Base-by-base conservation (phyloP, 2,888 invertebrate species). In the Tenthredo amoena region DNA sequence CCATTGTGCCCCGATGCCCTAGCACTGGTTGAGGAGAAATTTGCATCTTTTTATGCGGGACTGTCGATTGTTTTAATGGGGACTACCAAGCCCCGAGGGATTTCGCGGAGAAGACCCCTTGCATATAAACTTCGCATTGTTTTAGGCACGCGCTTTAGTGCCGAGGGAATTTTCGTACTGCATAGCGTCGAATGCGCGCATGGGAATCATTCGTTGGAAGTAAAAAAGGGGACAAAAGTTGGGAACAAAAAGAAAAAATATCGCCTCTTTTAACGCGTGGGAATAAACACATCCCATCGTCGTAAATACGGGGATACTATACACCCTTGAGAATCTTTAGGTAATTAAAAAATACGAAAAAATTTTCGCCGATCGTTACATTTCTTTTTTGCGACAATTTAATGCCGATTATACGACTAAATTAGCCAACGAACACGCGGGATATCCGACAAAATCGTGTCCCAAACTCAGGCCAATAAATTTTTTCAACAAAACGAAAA, bases 41-140 rank as follows among this genome's bases (percentile, higher is more conserved):
- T 92, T 91, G 91, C 92, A 92, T 92, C 91, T 90, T 84, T 84
- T 84, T 72, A 68, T 68, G 85, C 85, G 47, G 50, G 85, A 85
- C 79, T 85, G 89, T 90, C 92, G 93, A 93, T 93, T 92, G 92
- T 92, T 92, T 93, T 92, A 92, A 92, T 91, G 92, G 90, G 86
- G 87, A 86, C 87, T 74, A 86, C 79, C 86, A 62, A 40, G 81
- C 81, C 81, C 18, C 37, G 62, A 62, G 62, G 81, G 81, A 62
- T 62, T 85, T 88, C 87, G 87, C 74, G 84, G 87, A 88, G 86
- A 86, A 62, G 90, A 89, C 89, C 62, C 89, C 89, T 89, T 87
- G 87, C 88, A 47, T 91, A 91, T 93, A 93, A 92, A 92, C 91
- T 92, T 92, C 10, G 81, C 92, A 92, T 93, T 93, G 92, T 93